Conservation (phyloP, 2,113 vertebrate genomes). For the Girardinichthys multiradiatus region DNA sequence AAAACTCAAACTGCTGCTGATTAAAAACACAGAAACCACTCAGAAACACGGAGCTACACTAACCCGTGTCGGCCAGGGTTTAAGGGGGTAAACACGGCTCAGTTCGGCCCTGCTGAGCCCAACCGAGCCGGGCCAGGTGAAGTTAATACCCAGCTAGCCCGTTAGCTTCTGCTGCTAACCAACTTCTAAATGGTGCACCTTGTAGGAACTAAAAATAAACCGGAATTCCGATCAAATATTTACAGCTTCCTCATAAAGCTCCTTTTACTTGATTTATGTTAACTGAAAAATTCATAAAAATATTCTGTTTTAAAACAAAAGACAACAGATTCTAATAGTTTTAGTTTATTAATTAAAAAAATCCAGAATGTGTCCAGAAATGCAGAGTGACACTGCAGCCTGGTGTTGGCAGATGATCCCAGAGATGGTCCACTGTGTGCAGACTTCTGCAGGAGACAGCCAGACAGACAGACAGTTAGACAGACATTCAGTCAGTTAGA, state of each 20-base stretch:
- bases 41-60: neutral
- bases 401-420: too few relatives aligned
- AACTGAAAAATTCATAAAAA: neutral
- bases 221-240: slow-evolving; percentile 41
- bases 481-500: too few relatives aligned
- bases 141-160: slow-evolving; percentile 57
- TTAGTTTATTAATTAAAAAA: neutral
- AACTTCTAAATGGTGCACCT: slow-evolving; percentile 66
- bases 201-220: slow-evolving; percentile 67
- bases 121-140: slow-evolving; percentile 26
- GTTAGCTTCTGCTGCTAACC: slow-evolving; percentile 60
- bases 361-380: neutral
- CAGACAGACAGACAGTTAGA: too few relatives aligned
- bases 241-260: neutral
- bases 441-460: neutral
- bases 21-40: neutral
- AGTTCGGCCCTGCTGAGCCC: neutral
- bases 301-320: accelerated
- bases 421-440: too few relatives aligned
- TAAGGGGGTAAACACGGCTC: neutral
- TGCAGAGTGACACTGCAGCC: neutral
- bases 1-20: slow-evolving; percentile 17
- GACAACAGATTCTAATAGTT: neutral
- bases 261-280: accelerated
- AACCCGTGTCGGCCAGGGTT: neutral